A percentile compares a stretch with the other conserved stretches of the same genome.
These are phyloP conservation scores for Triplophysa dalaica DNA, from an alignment of 2,113 vertebrate genomes.

Conservation along the genomic window DNA sequence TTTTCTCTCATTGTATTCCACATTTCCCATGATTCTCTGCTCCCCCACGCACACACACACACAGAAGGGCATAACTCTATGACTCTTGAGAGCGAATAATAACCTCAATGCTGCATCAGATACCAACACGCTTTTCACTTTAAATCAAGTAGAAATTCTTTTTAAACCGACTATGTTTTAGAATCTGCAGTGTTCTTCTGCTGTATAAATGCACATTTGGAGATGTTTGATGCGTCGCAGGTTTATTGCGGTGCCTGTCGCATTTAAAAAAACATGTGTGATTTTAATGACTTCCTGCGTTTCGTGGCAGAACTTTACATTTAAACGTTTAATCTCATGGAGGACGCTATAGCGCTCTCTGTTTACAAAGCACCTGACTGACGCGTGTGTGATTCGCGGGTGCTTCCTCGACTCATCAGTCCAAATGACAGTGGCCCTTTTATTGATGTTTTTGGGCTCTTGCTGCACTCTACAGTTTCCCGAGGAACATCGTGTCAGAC, in stretches of 20 bases:
- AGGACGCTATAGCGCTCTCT: constrained; percentile 17
- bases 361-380: constrained; percentile 49
- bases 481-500: constrained; percentile 4
- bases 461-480: constrained; percentile 11
- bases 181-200: neutral
- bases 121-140: constrained; percentile 39
- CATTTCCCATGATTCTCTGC: neutral
- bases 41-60: neutral
- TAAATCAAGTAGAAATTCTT: neutral
- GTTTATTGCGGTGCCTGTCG: constrained; percentile 10
- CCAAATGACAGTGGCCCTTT: constrained; percentile 16
- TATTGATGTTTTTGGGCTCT: neutral
- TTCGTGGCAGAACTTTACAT: constrained; percentile 9
- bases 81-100: constrained; percentile 19
- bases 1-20: neutral
- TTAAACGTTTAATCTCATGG: neutral
- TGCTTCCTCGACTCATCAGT: neutral
- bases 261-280: constrained; percentile 13
- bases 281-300: neutral
- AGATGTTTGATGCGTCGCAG: neutral
- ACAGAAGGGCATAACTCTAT: neutral
- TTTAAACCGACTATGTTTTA: neutral
- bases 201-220: neutral
- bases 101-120: constrained; percentile 51
- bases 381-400: neutral